Evolutionary conservation across 2,888 invertebrate species (phyloP).

Genomic region (Drosophila rubida): DNA sequence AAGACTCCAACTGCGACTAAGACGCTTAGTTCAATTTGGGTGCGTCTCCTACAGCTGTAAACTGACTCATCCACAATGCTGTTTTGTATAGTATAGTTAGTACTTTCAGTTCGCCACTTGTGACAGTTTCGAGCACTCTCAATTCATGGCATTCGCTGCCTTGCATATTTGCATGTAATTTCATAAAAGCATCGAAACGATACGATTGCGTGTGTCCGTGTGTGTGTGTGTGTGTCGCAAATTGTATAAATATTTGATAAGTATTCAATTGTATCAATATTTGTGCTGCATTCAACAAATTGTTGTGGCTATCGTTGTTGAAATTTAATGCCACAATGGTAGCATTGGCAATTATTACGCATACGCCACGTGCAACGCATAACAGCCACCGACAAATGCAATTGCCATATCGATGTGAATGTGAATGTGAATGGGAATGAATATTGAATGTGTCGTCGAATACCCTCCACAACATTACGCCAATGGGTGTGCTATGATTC

Average conservation of each 20-base stretch:
- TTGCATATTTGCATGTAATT: slow-evolving; percentile 17
- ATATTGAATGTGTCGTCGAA: slow-evolving; percentile 24
- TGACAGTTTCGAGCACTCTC: slow-evolving; percentile 9
- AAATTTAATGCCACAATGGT: slow-evolving; percentile 45
- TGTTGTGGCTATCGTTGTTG: slow-evolving; percentile 38
- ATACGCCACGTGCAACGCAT: slow-evolving; percentile 66
- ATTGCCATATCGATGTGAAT: slow-evolving; percentile 24
- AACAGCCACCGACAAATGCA: slow-evolving; percentile 32
- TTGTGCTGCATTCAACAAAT: slow-evolving; percentile 58
- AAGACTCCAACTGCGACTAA: slow-evolving; percentile 10
- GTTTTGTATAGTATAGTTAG: background rate
- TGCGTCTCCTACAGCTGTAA: background rate
- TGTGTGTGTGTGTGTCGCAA: slow-evolving; percentile 25
- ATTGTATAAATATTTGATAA: slow-evolving; percentile 41
- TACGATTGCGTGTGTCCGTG: background rate
- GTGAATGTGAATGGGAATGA: slow-evolving; percentile 13
- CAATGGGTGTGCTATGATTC: slow-evolving; percentile 14
- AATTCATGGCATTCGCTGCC: slow-evolving; percentile 1
- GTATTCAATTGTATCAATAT: slow-evolving; percentile 48
- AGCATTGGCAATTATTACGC: slow-evolving; percentile 64
- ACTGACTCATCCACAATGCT: slow-evolving; percentile 34
- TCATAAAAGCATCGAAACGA: slow-evolving; percentile 16
- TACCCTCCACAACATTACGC: slow-evolving; percentile 23
- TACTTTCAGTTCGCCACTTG: slow-evolving; percentile 13
- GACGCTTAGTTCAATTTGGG: background rate